A percentile compares a stretch with the other conserved stretches of the same genome.
phyloP scores from a whole-genome alignment of 2,113 vertebrate species.

The Scortum barcoo region DNA sequence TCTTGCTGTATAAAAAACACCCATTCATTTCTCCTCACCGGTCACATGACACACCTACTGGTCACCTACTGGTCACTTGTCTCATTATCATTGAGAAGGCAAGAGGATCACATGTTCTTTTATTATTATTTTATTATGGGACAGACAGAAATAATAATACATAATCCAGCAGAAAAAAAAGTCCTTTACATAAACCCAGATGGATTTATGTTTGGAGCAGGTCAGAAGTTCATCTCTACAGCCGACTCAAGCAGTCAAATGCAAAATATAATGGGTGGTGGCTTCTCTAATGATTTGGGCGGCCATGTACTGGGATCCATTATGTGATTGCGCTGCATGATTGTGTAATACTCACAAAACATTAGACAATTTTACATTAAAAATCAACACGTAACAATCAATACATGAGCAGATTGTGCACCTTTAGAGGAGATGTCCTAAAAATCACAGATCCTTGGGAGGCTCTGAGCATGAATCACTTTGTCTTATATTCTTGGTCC shows the following conservation, averaged over 20 bases:
- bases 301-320: neutral
- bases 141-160: no score
- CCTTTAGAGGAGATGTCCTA: neutral
- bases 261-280: neutral
- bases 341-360: neutral
- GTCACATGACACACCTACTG: slow-evolving; percentile 5
- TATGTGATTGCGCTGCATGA: neutral
- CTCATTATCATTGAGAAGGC: neutral
- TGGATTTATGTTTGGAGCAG: neutral
- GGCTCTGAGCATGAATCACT: neutral
- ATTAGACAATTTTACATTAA: neutral
- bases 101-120: neutral
- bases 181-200: neutral
- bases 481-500: neutral
- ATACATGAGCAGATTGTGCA: neutral
- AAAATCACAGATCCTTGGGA: neutral
- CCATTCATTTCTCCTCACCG: slow-evolving; percentile 27
- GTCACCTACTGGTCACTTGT: neutral
- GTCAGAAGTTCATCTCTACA: neutral
- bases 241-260: neutral
- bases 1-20: slow-evolving; percentile 49
- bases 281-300: neutral
- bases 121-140: neutral
- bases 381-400: no score
- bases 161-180: neutral